Conservation (phyloP, 92 coral and sea anemone genomes). For the Parazoanthus darwini region DNA sequence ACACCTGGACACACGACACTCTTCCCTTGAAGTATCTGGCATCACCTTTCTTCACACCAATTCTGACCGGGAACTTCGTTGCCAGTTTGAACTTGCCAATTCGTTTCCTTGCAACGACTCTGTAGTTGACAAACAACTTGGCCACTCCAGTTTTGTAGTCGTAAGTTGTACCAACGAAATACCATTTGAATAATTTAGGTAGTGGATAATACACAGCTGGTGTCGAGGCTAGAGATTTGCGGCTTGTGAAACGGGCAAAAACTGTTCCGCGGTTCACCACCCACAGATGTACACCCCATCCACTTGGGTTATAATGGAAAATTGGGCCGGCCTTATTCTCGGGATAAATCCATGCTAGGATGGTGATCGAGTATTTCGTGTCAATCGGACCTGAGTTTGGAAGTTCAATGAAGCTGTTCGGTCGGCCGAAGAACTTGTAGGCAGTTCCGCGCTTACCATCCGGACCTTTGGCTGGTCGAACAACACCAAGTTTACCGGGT, state of each 20-base stretch:
- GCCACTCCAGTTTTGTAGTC: constrained; percentile 59
- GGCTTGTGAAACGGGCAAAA: constrained; percentile 64
- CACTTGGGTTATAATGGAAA: constrained; percentile 62
- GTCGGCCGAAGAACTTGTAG: constrained; percentile 73
- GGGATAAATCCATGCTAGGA: constrained; percentile 70
- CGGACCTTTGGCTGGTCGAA: constrained; percentile 79
- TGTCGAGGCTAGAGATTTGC: constrained; percentile 55
- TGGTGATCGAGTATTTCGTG: constrained; percentile 65
- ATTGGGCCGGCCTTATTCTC: constrained; percentile 68
- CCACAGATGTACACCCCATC: constrained; percentile 79
- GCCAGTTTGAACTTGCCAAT: constrained; percentile 66
- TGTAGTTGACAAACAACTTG: constrained; percentile 61
- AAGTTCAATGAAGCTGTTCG: constrained; percentile 72
- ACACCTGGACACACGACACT: constrained; percentile 72
- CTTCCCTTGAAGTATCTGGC: constrained; percentile 69
- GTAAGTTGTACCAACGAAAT: constrained; percentile 64
- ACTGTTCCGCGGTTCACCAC: constrained; percentile 56
- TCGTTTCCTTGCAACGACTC: constrained; percentile 44
- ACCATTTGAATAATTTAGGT: constrained; percentile 62
- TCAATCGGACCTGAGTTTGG: constrained; percentile 73
- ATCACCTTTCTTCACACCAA: constrained; percentile 62
- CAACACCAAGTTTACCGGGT: constrained; percentile 56
- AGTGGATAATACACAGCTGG: constrained; percentile 48
- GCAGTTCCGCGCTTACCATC: constrained; percentile 69
- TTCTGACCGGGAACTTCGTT: constrained; percentile 70